Conservation (phyloP, 2,888 invertebrate genomes). For the Poecilus cupreus region DNA sequence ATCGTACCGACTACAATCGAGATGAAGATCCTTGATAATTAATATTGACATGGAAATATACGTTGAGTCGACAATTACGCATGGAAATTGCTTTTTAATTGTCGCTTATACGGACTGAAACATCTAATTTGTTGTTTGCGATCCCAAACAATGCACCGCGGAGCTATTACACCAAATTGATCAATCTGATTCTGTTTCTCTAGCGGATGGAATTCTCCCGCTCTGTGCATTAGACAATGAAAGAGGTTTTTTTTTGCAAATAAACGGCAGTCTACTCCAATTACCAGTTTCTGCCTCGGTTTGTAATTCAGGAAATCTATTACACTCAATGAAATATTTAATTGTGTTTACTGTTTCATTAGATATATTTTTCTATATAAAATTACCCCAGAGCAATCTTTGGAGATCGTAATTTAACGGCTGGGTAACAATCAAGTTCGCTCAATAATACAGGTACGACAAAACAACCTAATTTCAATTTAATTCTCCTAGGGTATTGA, state of each 20-base stretch:
- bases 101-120: constrained; percentile 21
- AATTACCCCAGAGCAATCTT: too few relatives aligned
- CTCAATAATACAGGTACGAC: too few relatives aligned
- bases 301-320: not conserved
- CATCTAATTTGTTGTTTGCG: constrained; percentile 34
- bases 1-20: not conserved
- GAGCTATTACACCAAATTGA: constrained; percentile 22
- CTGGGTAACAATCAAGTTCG: too few relatives aligned
- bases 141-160: constrained; percentile 35
- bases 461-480: too few relatives aligned
- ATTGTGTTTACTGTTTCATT: too few relatives aligned
- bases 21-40: constrained; percentile 40
- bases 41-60: constrained; percentile 48
- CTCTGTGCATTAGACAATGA: not conserved
- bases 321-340: too few relatives aligned
- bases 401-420: too few relatives aligned
- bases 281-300: not conserved
- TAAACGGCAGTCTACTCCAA: not conserved
- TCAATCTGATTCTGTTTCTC: not conserved
- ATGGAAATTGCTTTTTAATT: constrained; percentile 51
- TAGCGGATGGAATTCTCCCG: not conserved
- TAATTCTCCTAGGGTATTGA: too few relatives aligned
- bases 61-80: constrained; percentile 41
- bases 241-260: not conserved
- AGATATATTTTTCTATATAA: too few relatives aligned